A percentile compares a stretch with the other conserved stretches of the same genome.
Conservation (phyloP, 2,797 vertebrate species). For the Fratercula arctica region DNA sequence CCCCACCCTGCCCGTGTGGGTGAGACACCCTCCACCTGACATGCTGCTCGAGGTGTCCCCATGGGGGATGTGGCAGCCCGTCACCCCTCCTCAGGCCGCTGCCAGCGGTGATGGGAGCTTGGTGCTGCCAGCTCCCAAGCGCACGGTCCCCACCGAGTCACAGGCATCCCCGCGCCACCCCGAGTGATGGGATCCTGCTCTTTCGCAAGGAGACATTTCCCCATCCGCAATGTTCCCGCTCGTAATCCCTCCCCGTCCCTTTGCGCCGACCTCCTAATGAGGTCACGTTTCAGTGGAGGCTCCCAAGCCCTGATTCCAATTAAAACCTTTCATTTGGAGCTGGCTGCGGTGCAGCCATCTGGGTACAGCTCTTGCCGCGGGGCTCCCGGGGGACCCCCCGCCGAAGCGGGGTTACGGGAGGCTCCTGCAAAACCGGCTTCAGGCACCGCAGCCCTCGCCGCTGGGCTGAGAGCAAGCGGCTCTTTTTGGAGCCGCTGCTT, state of each 20-base stretch:
- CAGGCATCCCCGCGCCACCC: fast-evolving
- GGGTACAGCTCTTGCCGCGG: neutral
- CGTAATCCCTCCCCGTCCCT: neutral
- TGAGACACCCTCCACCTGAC: neutral
- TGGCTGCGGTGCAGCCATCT: neutral
- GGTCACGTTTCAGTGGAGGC: slow-evolving; percentile 3
- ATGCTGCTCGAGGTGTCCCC: neutral
- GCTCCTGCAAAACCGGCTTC: neutral
- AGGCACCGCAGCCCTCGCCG: fast-evolving
- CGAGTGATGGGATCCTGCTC: fast-evolving
- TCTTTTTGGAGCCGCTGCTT: neutral
- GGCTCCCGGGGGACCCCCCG: fast-evolving
- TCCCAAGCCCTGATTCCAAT: slow-evolving; percentile 42
- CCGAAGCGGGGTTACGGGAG: fast-evolving
- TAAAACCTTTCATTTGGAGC: neutral
- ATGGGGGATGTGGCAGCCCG: neutral
- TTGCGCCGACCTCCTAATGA: neutral
- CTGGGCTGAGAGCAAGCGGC: neutral
- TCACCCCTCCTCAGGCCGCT: neutral
- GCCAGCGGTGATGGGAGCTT: neutral
- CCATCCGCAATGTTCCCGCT: neutral
- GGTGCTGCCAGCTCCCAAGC: neutral
- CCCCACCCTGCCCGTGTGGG: neutral
- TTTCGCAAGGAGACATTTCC: neutral
- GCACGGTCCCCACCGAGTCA: fast-evolving